Evolutionary conservation across 64 coral and sea anemone genomes (phyloP), one percentile per base, ranked within the genome.

Genomic region (Montipora capricornis): DNA sequence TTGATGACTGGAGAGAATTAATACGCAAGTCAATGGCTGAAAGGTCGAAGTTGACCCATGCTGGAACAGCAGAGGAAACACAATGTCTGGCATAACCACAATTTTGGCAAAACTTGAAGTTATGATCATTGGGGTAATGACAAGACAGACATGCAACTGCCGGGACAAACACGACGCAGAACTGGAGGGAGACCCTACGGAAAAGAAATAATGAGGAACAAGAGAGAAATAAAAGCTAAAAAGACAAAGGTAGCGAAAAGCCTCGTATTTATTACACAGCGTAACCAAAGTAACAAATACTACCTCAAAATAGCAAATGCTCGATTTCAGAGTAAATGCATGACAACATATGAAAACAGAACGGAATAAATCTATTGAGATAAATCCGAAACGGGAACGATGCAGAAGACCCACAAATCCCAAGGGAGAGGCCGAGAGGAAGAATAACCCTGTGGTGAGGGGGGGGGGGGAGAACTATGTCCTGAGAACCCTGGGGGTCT

Each of bases 101-200:
- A 83, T 79, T 87, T 66, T 93, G 82, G 50, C 91, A 93, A 61
- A 87, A 93, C 49, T 84, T 83, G 64, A 93, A 87, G 24, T 6
- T 19, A 79, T 86, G 67, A 47, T 87, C 83, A 74, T 93, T 93
- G 44, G 83, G 71, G 81, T 80, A 93, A 47, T 44, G 22, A 62
- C 91, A 93, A 22, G 70, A 64, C 1, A 83, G 91, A 66, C 91
- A 93, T 0, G 73, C 26, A 48, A 93, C 80, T 13, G 91, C 91
- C n/a, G 91, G 91, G 15, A 93, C 20, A 5, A 52, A 93, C 47
- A 87, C 9, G 44, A 19, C 60, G 52, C 44, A 74, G 51, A 37
- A 76, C 81, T 17, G 5, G 26, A 26, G 26, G 26, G 26, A 26
- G 26, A 26, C 26, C 26, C 26, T 1, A 26, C 0, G 26, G 26